Conservation (phyloP, 1,140 invertebrate species). For the Araneus ventricosus region DNA sequence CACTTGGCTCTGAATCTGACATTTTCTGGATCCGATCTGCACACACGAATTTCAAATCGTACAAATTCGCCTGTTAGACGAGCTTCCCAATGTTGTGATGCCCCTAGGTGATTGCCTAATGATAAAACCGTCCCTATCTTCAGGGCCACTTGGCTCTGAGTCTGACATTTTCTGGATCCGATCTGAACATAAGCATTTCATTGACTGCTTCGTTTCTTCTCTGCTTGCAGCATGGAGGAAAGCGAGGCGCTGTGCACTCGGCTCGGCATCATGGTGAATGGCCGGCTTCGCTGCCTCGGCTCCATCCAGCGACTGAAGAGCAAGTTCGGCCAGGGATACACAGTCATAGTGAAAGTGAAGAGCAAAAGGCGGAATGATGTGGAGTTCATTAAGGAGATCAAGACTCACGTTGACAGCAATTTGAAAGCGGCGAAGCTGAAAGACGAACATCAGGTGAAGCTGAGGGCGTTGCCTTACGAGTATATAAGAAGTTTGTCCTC, state of each 20-base stretch:
- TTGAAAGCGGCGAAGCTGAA: slow-evolving; percentile 37
- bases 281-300: slow-evolving; percentile 87
- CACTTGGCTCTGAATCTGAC: too few relatives aligned
- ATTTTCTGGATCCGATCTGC: too few relatives aligned
- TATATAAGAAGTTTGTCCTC: too few relatives aligned
- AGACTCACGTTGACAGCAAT: background rate
- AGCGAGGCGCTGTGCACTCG: slow-evolving; percentile 93
- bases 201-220: background rate
- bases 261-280: slow-evolving; percentile 93
- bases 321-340: slow-evolving; percentile 89
- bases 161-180: too few relatives aligned
- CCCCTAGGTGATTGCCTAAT: too few relatives aligned
- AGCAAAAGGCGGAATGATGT: background rate
- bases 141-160: too few relatives aligned
- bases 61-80: too few relatives aligned
- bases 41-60: too few relatives aligned
- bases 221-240: slow-evolving; percentile 85
- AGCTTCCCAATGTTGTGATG: too few relatives aligned
- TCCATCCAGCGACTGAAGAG: slow-evolving; percentile 86
- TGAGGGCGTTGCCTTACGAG: slow-evolving; percentile 74
- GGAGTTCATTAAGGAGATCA: background rate
- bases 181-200: background rate
- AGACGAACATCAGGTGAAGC: slow-evolving; percentile 66
- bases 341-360: slow-evolving; percentile 82
- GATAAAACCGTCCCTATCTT: too few relatives aligned